Percentiles rank a stretch among this genome's conserved stretches.
phyloP scores from a whole-genome alignment of 2,797 vertebrate species.

The Paramormyrops hopkinsi region DNA sequence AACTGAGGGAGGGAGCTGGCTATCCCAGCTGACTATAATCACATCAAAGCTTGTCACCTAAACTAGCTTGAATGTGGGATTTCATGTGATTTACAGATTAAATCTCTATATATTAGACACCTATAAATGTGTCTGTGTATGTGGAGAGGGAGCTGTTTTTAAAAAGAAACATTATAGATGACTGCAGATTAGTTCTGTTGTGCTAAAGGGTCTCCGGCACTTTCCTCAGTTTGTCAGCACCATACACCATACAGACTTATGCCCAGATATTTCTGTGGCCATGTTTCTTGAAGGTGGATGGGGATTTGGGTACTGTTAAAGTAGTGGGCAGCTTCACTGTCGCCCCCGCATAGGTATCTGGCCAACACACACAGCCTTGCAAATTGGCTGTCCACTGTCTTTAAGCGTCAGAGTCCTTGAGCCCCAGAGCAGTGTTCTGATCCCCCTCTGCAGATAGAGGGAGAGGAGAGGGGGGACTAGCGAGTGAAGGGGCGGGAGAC shows the following conservation, averaged over 20 bases:
- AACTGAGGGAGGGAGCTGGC: not conserved
- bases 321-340: conserved; percentile 29
- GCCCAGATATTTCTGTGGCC: not conserved
- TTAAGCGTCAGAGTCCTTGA: conserved; percentile 59
- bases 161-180: not conserved
- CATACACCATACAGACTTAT: not conserved
- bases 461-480: not conserved
- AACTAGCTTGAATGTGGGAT: not conserved
- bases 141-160: conserved; percentile 15
- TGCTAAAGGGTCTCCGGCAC: conserved; percentile 22
- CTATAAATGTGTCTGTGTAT: not conserved
- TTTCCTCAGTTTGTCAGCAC: conserved; percentile 15
- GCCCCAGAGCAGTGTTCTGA: conserved; percentile 50
- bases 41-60: not conserved
- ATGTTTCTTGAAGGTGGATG: not conserved
- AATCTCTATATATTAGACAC: not conserved
- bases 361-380: conserved; percentile 45
- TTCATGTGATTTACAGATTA: not conserved
- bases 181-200: conserved; percentile 22
- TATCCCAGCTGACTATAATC: not conserved
- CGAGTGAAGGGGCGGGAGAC: not conserved
- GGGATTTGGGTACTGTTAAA: conserved; percentile 10
- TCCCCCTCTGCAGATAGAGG: conserved; percentile 19
- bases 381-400: conserved; percentile 61
- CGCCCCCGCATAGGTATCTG: conserved; percentile 48